Base-by-base conservation (phyloP, 2,888 invertebrate species). In the Oscheius onirici region DNA sequence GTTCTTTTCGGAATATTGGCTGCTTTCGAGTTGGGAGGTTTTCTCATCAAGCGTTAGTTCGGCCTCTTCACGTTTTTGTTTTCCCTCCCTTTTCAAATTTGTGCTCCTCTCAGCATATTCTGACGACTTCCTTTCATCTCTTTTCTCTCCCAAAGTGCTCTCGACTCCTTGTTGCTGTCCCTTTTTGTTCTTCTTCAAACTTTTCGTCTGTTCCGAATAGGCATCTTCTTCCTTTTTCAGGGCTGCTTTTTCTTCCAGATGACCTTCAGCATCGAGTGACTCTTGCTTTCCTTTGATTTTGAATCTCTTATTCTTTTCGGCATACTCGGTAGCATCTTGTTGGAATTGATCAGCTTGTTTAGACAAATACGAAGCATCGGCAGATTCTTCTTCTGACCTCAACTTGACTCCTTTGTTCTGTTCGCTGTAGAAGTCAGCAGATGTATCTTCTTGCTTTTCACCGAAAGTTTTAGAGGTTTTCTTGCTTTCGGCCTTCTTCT, bases 131-230 rank as follows among this genome's bases (percentile, higher is more conserved):
- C 17, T 20, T 22, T 28, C 46, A 2, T 60, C 58, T n/a, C 8
- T 43, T 44, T 69, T 60, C 11, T 57, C 60, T 15, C 1, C 15
- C 28, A 46, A 17, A 1, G 11, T 34, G 20, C 20, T 51, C 57
- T 41, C 60, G n/a, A 26, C 24, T 13, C 20, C 44, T 41, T 69
- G 26, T 17, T 43, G 20, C 2, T 17, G 34, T 40, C 20, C 66
- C 15, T 28, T 63, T n/a, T 26, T 44, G n/a, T 44, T 20, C 49
- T 26, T 44, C 26, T 49, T 46, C 17, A 60, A 11, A 41, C 17
- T 60, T 17, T 63, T 46, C n/a, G 63, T 63, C n/a, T 46, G 49
- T 15, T 63, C 63, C 3, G 63, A 63, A 28, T 63, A 63, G 10
- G n/a, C 51, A 28, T 46, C 46, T 22, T 20, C n/a, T 15, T 63